Evolutionary conservation across 2,113 vertebrate genomes (phyloP).

Genomic region (Pristiophorus japonicus): DNA sequence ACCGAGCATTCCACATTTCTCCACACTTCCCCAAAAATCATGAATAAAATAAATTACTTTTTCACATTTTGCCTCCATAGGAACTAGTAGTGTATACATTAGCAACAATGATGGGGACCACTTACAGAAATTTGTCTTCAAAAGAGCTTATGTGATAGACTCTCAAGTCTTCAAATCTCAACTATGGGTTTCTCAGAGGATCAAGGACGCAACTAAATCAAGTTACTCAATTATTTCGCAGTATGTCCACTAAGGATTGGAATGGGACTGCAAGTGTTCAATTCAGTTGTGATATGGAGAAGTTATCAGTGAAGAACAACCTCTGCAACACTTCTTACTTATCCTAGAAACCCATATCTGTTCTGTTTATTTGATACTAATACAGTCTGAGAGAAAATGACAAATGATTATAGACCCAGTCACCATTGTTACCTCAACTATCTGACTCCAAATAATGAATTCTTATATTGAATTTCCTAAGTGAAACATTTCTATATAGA

Average conservation of each 20-base stretch:
- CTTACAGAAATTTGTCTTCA: background rate
- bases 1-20: background rate
- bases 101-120: background rate
- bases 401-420: background rate
- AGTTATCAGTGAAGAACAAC: background rate
- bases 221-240: background rate
- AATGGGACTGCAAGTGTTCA: background rate
- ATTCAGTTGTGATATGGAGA: background rate
- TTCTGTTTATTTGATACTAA: background rate
- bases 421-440: background rate
- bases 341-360: background rate
- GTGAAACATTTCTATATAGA: background rate
- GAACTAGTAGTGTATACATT: background rate
- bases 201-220: background rate
- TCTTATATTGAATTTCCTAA: background rate
- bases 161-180: background rate
- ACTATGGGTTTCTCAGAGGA: background rate
- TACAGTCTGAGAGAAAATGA: background rate
- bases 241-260: background rate
- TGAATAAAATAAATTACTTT: background rate
- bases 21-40: background rate
- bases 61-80: background rate
- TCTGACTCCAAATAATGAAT: background rate
- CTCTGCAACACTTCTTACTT: background rate
- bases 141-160: background rate